Conservation (phyloP, 53 echinoderm and acorn worm species). For the Patiria pectinifera region DNA sequence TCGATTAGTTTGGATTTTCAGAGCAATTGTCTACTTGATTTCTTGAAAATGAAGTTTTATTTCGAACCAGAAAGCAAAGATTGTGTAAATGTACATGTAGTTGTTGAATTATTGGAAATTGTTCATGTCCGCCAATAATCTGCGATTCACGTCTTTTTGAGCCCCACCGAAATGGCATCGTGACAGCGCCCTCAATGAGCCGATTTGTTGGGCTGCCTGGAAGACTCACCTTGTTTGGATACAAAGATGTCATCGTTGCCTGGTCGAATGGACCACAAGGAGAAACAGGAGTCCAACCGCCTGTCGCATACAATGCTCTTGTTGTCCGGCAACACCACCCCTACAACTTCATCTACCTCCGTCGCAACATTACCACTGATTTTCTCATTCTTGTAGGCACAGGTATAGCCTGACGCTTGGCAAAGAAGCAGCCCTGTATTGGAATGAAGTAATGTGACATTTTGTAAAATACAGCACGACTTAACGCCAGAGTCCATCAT, state of each 20-base stretch:
- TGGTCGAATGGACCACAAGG: constrained; percentile 73
- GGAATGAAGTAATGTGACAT: no score
- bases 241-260: constrained; percentile 68
- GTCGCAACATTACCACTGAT: constrained; percentile 12
- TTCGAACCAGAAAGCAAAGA: no score
- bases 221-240: constrained; percentile 79
- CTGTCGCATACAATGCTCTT: constrained; percentile 68
- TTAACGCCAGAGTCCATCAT: no score
- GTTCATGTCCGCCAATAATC: no score
- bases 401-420: constrained; percentile 12
- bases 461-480: no score
- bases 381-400: constrained; percentile 60
- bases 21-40: no score
- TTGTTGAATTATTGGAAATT: no score
- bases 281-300: constrained; percentile 62
- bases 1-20: no score
- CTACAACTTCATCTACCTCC: constrained; percentile 65
- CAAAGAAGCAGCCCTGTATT: neutral
- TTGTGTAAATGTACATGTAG: no score
- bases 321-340: constrained; percentile 68
- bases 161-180: neutral
- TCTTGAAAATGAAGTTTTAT: no score
- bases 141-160: neutral
- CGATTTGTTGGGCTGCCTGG: no score
- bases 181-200: neutral